Conservation (phyloP, 2,888 invertebrate species). For the Polietes domitor region DNA sequence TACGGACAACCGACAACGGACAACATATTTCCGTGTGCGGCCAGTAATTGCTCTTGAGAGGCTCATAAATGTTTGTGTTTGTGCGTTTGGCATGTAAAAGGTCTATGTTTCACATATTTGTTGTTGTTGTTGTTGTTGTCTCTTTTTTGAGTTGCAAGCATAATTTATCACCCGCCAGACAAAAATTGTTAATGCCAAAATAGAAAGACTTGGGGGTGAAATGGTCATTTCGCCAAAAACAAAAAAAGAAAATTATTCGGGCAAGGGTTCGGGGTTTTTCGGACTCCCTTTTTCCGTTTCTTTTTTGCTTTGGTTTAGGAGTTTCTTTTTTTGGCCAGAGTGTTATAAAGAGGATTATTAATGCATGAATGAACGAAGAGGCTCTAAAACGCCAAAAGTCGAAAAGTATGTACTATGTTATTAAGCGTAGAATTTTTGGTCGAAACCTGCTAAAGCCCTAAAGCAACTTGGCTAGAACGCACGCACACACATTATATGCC, state of each 20-base stretch:
- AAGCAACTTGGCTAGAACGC: background rate
- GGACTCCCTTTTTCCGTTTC: background rate
- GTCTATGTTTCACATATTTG: constrained; percentile 59
- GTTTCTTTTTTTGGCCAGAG: constrained; percentile 40
- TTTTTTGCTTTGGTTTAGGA: too few relatives aligned
- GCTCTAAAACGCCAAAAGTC: constrained; percentile 48
- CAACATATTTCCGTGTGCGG: background rate
- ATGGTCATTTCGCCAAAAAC: background rate
- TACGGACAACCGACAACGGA: too few relatives aligned
- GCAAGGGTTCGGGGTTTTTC: background rate
- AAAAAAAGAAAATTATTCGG: background rate
- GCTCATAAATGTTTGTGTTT: constrained; percentile 72
- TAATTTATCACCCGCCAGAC: constrained; percentile 32
- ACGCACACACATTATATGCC: background rate
- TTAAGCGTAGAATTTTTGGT: constrained; percentile 45
- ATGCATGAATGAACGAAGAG: constrained; percentile 52
- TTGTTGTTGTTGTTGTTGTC: constrained; percentile 45
- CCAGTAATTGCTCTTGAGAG: constrained; percentile 73
- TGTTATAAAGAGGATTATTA: constrained; percentile 43
- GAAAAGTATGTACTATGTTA: constrained; percentile 51
- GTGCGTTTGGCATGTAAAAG: background rate
- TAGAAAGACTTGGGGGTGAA: background rate
- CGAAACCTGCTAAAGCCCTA: constrained; percentile 9
- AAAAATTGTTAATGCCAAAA: constrained; percentile 32
- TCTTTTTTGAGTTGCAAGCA: constrained; percentile 10